Evolutionary conservation across 1,140 invertebrate species (phyloP), one percentile per base, ranked within the genome.

Genomic region (Drosophila murphyi): DNA sequence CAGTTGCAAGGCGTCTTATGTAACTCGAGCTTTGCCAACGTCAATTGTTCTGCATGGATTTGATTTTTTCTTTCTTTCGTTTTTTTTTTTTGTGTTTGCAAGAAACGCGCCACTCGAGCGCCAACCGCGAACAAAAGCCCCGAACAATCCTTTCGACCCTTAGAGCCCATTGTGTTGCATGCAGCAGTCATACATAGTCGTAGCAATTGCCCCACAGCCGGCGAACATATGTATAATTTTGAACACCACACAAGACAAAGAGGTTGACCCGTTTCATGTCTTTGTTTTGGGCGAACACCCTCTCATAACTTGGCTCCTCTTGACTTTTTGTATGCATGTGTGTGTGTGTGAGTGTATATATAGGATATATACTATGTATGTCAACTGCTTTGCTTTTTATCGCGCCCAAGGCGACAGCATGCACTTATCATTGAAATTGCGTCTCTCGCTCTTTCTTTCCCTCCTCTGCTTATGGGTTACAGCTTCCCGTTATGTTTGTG

Each of bases 1-100:
- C 39, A 41, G 35, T 61, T 61, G 62, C 47, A 55, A 37, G 56
- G 47, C 62, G 69, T 76, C 78, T 89, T 89, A 89, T 89, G 85
- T 89, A 89, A 89, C 81, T 56, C 59, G 72, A 89, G 81, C 86
- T 75, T 72, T 69, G 64, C 45, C 75, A 67, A 85, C 85, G 77
- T 71, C 80, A 88, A 70, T 88, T 72, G 78, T 74, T 60, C 45
- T 35, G 76, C 51, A 52, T 34, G 51, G 32, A 45, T 60, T 60
- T 60, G 57, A 60, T 60, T 60, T 57, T 56, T 43, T 43, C 29
- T 35, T 31, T 43, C 41, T n/a, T 47, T 47, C 5, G 3, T 43
- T n/a, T 10, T 4, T 61, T 59, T 28, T 57, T 69, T 73, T 67
- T 74, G 47, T 78, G 63, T 65, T 52, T 70, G 54, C 63, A 72